Evolutionary conservation across 2,888 invertebrate species (phyloP).

Genomic region (Monochamus alternatus): DNA sequence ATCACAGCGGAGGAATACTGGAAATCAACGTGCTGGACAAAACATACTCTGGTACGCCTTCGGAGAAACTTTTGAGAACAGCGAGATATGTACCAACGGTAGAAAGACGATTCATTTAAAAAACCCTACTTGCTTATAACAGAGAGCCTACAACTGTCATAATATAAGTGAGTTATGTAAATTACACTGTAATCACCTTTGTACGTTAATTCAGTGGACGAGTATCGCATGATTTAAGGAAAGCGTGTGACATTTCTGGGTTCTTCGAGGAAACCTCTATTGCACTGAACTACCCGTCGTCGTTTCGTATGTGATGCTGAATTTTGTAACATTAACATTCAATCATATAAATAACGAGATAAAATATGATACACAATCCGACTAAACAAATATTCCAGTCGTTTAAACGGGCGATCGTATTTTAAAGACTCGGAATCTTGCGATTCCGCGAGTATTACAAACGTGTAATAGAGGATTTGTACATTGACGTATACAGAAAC

Average conservation of each 20-base stretch:
- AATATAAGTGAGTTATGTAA: constrained; percentile 23
- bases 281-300: no score
- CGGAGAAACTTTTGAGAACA: constrained; percentile 13
- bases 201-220: constrained; percentile 24
- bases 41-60: constrained; percentile 27
- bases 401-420: no score
- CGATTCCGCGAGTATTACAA: no score
- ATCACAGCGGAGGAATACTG: constrained; percentile 34
- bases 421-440: no score
- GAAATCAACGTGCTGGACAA: not conserved
- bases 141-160: constrained; percentile 34
- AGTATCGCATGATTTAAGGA: constrained; percentile 15
- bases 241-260: not conserved
- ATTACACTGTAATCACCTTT: constrained; percentile 34
- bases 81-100: constrained; percentile 30
- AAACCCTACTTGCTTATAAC: constrained; percentile 24
- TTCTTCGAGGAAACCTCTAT: no score
- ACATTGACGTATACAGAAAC: no score
- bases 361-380: no score
- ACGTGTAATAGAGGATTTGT: no score
- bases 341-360: no score
- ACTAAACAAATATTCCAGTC: no score
- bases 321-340: no score
- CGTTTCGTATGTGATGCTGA: no score
- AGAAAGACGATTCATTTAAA: constrained; percentile 4